Base-by-base conservation (phyloP, 2,113 vertebrate genomes). In the Hepsetus odoe region DNA sequence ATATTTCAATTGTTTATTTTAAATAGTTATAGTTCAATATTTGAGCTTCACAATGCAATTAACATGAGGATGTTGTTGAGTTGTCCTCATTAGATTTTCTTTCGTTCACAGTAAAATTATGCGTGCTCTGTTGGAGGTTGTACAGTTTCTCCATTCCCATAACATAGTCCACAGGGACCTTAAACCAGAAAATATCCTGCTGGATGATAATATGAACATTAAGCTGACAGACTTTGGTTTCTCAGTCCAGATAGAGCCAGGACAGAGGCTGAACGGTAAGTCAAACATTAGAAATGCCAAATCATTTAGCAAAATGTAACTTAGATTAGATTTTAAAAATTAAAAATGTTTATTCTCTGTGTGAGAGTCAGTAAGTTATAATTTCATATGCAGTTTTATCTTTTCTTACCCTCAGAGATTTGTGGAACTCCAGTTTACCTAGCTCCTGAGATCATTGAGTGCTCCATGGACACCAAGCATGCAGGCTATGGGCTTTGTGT, bases 151-250 rank as follows among this genome's bases (percentile, higher is more conserved):
- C 56, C 98, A 99, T 82, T 80, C 86, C 80, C 93, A 96, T 83
- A 92, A 96, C 91, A 98, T 99, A 0, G 95, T 98, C 61, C 97
- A 99, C 82, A 89, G 97, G n/a, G 97, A 99, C 83, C 91, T 99
- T 70, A 99, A 99, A 90, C 97, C 98, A 0, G 98, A 99, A 84
- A 99, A 99, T 87, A 97, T 99, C 85, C 95, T 99, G 5, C 82
- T 99, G 81, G 97, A 98, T 0, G 98, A 99, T 0, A 0, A 97
- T 79, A 98, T 95, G 96, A 97, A 97, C 89, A 97, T 99, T 85
- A 99, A 97, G 85, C 94, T 99, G 78, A 99, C 96, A 0, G 98
- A 99, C 87, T 99, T 99, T 0, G 98, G 98, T 71, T 99, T 99
- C 66, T 94, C 97, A 42, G 95, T 96, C 81, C 94, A 99, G 89